phyloP scores from a whole-genome alignment of 2,888 invertebrate genomes.

The Eulithis testata region DNA sequence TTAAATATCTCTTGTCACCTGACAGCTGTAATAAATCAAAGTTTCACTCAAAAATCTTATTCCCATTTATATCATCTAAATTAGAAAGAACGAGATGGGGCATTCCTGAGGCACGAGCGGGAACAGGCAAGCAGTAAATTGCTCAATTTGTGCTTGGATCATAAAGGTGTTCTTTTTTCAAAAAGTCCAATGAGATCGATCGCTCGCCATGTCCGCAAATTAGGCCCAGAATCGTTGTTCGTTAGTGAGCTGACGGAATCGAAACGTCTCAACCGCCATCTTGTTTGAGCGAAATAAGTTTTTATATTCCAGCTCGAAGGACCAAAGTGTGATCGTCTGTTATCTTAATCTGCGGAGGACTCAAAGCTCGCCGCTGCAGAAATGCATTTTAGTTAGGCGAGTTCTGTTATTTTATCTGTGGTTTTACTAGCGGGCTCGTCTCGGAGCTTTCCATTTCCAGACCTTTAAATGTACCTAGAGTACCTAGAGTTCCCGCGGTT shows the following conservation, averaged over 20 bases:
- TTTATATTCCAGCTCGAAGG: constrained; percentile 36
- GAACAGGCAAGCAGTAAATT: constrained; percentile 75
- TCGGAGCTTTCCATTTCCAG: constrained; percentile 37
- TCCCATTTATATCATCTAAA: constrained; percentile 64
- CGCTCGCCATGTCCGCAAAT: constrained; percentile 83
- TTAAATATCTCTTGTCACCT: constrained; percentile 15
- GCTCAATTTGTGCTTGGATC: constrained; percentile 81
- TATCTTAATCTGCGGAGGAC: constrained; percentile 67
- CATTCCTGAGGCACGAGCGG: constrained; percentile 47
- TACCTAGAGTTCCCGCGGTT: constrained; percentile 43
- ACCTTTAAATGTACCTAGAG: constrained; percentile 24
- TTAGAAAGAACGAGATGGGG: constrained; percentile 59
- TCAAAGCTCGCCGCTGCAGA: constrained; percentile 75
- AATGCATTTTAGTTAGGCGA: constrained; percentile 73
- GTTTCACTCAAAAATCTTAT: constrained; percentile 10
- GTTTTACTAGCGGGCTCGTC: constrained; percentile 46
- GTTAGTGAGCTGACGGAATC: constrained; percentile 58
- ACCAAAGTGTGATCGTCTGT: constrained; percentile 33
- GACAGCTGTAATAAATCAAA: constrained; percentile 14
- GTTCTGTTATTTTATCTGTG: constrained; percentile 36
- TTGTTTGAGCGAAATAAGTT: constrained; percentile 38
- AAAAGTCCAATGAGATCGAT: constrained; percentile 83
- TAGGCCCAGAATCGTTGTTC: constrained; percentile 82
- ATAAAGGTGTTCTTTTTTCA: constrained; percentile 73
- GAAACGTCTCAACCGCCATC: constrained; percentile 53